phyloP scores from a whole-genome alignment of 2,113 vertebrate species.

The Agapornis roseicollis region DNA sequence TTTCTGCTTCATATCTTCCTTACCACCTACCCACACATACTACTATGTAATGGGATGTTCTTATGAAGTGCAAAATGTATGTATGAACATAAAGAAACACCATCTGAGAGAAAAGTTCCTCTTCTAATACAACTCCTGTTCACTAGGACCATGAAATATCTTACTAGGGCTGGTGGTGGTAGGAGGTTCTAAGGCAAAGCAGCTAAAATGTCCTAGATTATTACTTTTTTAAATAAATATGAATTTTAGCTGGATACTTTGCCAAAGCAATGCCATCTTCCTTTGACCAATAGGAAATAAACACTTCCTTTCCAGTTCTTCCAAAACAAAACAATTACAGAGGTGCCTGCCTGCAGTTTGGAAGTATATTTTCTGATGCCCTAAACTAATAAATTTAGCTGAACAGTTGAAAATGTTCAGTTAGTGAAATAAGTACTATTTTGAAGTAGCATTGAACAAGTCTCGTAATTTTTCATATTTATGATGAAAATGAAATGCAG shows the following conservation, averaged over 20 bases:
- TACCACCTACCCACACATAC: accelerated
- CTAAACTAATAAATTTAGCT: background rate
- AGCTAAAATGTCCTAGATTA: background rate
- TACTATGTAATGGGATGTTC: accelerated
- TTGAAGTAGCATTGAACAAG: background rate
- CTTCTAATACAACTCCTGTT: background rate
- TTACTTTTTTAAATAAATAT: background rate
- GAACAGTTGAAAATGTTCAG: background rate
- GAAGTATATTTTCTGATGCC: background rate
- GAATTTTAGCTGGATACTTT: background rate
- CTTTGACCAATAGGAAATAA: background rate
- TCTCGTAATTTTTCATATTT: background rate
- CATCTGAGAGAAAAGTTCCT: background rate
- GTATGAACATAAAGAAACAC: background rate
- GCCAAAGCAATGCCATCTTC: background rate
- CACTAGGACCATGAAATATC: background rate
- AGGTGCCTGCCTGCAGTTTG: background rate
- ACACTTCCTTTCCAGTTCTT: background rate
- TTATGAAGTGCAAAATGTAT: background rate
- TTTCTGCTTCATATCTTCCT: background rate
- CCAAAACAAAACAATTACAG: background rate
- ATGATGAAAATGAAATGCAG: background rate
- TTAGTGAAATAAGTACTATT: background rate
- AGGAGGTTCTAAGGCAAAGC: background rate
- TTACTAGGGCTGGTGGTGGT: background rate